Base-by-base conservation (phyloP, 2,797 vertebrate genomes). In the Lophotriccus pileatus region DNA sequence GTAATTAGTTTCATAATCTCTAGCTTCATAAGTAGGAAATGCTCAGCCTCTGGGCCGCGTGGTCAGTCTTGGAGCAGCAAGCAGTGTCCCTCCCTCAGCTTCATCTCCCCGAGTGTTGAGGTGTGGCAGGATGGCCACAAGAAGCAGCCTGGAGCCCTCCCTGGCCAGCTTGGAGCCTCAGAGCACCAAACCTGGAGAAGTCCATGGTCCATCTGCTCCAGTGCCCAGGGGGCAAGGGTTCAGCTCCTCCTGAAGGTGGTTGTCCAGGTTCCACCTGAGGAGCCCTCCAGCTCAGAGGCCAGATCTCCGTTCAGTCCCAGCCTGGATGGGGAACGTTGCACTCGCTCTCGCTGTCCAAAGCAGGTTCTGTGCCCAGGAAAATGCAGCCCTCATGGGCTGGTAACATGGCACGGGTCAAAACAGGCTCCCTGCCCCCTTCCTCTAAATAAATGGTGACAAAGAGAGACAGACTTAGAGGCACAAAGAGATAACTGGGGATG, bases 301-400 rank as follows among this genome's bases (percentile, higher is more conserved):
- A 5, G 25, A 23, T 36, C 60, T 79, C 44, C 13, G 3, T 50
- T 27, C n/a, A 58, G 0, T 47, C 56, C 39, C 72, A 67, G 64
- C 9, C 30, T 50, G 21, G 5, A 7, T 11, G 30, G n/a, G 34
- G 34, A 77, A 12, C 20, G 47, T 43, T 58, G 55, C 64, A 28
- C 15, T 82, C 66, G 22, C 56, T 80, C 80, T 39, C 39, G 11
- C 69, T 46, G 24, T 14, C 82, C 87, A 32, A 76, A 41, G 10
- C 30, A 78, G 17, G 37, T 63, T 89, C 23, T 80, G 47, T 77
- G 56, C 72, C 53, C 34, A 41, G 56, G 63, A 87, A 83, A 90
- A 89, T 2, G 3, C 28, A 43, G 21, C 15, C 24, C 8, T 6
- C 56, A 79, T 2, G 7, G 44, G 44, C 16, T 37, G 47, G 32